Evolutionary conservation across 1,140 invertebrate genomes (phyloP), one percentile per base, ranked within the genome.

Genomic region (Eurosta solidaginis): DNA sequence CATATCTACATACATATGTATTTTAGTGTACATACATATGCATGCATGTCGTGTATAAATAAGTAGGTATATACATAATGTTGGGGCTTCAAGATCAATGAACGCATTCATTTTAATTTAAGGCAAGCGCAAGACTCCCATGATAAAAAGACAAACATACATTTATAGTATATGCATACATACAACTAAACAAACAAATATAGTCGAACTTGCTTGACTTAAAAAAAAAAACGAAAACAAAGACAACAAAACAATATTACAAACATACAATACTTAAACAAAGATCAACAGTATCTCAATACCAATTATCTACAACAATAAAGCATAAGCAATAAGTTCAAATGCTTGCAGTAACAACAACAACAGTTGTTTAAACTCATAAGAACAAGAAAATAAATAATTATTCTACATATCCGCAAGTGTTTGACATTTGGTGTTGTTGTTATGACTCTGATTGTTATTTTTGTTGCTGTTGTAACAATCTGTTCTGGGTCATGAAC

Each of bases 51-150:
- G n/a, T 77, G 27, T 17, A 77, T 40, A n/a, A 29, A 73, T 36
- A 29, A 73, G 33, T 9, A 0, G 27, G 9, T 42, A 49, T n/a
- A n/a, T n/a, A n/a, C n/a, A n/a, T 78, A 44, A 76, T 74, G 42
- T 76, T 54, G 3, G n/a, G 47, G 33, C 10, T 54, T 63, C 82
- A 82, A 80, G 84, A 85, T 85, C 84, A 85, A 85, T 85, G 84
- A 85, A 85, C 84, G 84, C 84, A 85, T 85, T 85, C 82, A 82
- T 85, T 85, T 85, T 85, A 85, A 85, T 85, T 85, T 84, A 82
- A 84, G 83, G 84, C 36, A 76, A 33, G 6, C 59, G 59, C 6
- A 40, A 3, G 27, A 4, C 14, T 25, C 17, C 10, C n/a, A 36
- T 3, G 4, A 36, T 7, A 36, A 14, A n/a, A 12, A 36, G 17